Base-by-base conservation (phyloP, 2,113 vertebrate genomes). In the Misgurnus anguillicaudatus region DNA sequence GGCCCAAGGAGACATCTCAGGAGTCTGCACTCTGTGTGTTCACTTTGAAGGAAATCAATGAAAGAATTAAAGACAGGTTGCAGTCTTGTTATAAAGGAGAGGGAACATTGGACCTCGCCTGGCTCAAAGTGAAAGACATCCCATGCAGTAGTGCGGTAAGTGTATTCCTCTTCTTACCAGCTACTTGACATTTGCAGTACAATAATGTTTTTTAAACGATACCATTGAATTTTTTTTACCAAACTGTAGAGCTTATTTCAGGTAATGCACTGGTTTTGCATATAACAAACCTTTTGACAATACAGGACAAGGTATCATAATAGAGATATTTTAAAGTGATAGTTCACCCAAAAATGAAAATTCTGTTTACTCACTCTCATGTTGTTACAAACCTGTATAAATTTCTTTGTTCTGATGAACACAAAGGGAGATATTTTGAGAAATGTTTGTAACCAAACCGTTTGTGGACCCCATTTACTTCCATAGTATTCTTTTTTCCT, bases 81-180 rank as follows among this genome's bases (percentile, higher is more conserved):
- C 97, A 99, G 90, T 99, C 98, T 48, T 99, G 98, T 92, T 99
- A 99, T 91, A 96, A 95, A 87, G 98, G 98, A 0, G 96, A 98
- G 86, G 98, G 98, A 68, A 98, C 96, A 0, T 89, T 99, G 88
- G 97, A 99, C 80, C 91, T 99, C 90, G 97, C 98, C 83, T 99
- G 98, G 98, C 96, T 99, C 81, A 99, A 98, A 90, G 97, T 99
- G 86, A 99, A 99, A 91, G 97, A 99, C 79, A 96, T 99, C 80
- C 94, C 92, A 85, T 99, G 98, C 93, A 97, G 97, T 93, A 97
- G 96, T 0, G 97, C 98, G 92, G 98, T 99, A 90, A 96, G 98
- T 95, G 73, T 1, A 41, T 77, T 13, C 2, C 19, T 16, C 2
- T 38, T 45, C 42, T 38, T 48, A n/a, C 5, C 53, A n/a, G 53